Evolutionary conservation across 2,888 invertebrate species (phyloP), one percentile per base, ranked within the genome.

Genomic region (Meiosimyza decipiens): DNA sequence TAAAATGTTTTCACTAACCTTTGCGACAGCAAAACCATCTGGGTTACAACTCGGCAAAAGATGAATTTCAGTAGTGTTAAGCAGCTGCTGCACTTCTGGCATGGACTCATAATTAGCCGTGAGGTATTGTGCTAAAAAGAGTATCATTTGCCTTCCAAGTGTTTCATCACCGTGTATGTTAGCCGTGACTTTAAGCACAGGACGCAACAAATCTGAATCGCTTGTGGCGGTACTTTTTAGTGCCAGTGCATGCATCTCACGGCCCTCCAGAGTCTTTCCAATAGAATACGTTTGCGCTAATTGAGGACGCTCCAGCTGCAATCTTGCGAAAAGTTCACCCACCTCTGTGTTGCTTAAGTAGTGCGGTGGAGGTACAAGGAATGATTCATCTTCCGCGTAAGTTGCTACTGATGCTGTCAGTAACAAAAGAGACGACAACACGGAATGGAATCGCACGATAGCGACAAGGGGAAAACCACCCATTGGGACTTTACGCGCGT

Each of bases 41-140:
- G 99, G 99, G 89, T 99, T 99, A 90, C 99, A 92, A 1, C 96
- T 94, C 0, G 98, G 98, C 94, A 99, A 93, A 79, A 99, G 89
- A 86, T 94, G 97, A 77, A 99, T 96, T 84, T 98, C 94, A 0
- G 96, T 97, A 1, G 88, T 90, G 83, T 98, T 92, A 1, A 85
- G 78, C 3, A 85, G 63, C 5, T 71, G 75, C 57, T 94, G 93
- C 2, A 98, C 89, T 73, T 93, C 88, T 0, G 89, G 88, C 77
- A 91, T 88, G 69, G 88, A 90, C 0, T 91, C 91, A 83, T 94
- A 95, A 82, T 92, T 93, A 13, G 89, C 86, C 67, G 97, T 88
- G 71, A 99, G 89, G 86, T 97, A 93, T 79, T 95, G 91, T 0
- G 95, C 93, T 81, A 99, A 88, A 83, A 92, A 93, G 52, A 99